Base-by-base conservation (phyloP, 2,113 vertebrate genomes). In the Grantiella picta region DNA sequence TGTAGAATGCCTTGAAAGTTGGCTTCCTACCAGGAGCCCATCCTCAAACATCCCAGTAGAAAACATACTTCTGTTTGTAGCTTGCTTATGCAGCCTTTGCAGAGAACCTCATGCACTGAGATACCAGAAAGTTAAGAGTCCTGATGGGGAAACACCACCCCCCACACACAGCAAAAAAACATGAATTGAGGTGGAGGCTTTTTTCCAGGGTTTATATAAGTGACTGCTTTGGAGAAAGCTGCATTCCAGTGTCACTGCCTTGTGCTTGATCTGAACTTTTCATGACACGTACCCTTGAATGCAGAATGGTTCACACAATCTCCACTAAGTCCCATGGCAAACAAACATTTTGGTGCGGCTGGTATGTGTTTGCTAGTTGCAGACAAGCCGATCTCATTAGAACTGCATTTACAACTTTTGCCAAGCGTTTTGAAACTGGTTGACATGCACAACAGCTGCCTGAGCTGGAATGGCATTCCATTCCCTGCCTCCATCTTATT, bases 331-430 rank as follows among this genome's bases (percentile, higher is more conserved):
- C 95, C 78, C 76, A 89, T 1, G 11, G 90, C 96, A 95, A 97
- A 94, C 95, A 96, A 89, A 75, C 86, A 44, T 91, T 93, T 86
- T 87, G 76, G 76, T 94, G 78, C 57, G 15, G 72, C 95, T 95
- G 94, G 95, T 91, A 93, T 94, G 94, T 95, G 89, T 93, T 96
- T 95, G 88, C 95, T 92, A 65, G 78, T 65, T 90, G 84, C 94
- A 95, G 96, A 91, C 94, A 90, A 82, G 68, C 65, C 36, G 1
- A 90, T 94, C 94, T 96, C 94, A 83, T 96, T 82, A 94, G 85
- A 88, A 75, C 83, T 93, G 72, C 95, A 96, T 93, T 93, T 95
- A 94, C 81, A 95, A 70, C 96, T 95, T 95, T 61, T 89, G 96
- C 95, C 96, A 97, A 97, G 90, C 80, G 0, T 95, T 78, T 76